These are phyloP conservation scores for Nothoprocta pentlandii DNA, from an alignment of 2,113 vertebrate genomes.

Conservation along the genomic window DNA sequence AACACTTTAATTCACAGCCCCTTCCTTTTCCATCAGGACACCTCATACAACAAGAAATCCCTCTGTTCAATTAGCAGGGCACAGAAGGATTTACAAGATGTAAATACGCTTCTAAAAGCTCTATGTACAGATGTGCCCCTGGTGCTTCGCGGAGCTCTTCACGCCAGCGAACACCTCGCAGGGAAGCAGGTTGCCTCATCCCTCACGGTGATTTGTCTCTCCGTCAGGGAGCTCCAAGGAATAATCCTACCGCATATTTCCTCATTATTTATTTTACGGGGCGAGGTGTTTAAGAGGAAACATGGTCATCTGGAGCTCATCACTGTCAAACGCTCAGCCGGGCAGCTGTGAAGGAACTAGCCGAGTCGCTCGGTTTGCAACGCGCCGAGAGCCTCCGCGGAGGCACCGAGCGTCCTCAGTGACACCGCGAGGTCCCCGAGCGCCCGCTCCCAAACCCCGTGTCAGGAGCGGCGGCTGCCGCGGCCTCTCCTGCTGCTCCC, in stretches of 20 bases:
- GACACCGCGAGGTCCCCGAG: background rate
- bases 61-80: background rate
- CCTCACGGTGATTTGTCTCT: slow-evolving; percentile 7
- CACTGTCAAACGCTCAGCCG: slow-evolving; percentile 51
- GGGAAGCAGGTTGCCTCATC: background rate
- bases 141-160: background rate
- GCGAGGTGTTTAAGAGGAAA: slow-evolving; percentile 56
- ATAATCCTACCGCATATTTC: slow-evolving; percentile 28
- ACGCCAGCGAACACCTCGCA: background rate
- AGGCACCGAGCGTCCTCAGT: slow-evolving; percentile 20
- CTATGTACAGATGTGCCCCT: background rate
- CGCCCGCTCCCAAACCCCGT: no score
- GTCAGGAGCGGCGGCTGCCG: no score
- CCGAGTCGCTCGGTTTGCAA: slow-evolving; percentile 44
- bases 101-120: background rate
- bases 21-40: background rate
- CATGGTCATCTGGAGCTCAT: slow-evolving; percentile 62
- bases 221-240: background rate
- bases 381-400: slow-evolving; percentile 42
- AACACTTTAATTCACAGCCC: background rate
- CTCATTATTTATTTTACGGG: slow-evolving; percentile 59
- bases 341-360: background rate
- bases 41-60: slow-evolving; percentile 21
- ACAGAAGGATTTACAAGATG: background rate
- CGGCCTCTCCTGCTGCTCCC: background rate